Evolutionary conservation across 2,888 invertebrate genomes (phyloP), one percentile per base, ranked within the genome.

Genomic region (Drosophila affinis): DNA sequence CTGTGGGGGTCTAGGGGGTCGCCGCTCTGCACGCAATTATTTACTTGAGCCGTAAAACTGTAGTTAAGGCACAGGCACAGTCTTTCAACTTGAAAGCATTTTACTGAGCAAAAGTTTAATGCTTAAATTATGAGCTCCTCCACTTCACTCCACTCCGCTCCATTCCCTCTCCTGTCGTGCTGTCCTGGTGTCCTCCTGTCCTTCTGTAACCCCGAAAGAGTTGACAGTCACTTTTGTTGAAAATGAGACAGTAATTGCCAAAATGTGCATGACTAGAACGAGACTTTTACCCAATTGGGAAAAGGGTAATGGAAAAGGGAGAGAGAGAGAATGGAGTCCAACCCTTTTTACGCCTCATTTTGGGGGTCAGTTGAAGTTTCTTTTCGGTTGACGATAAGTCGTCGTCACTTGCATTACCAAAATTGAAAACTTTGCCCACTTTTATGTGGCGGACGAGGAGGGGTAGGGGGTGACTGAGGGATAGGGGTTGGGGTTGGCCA

Each of bases 21-120:
- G 10, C 10, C 1, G 34, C 47, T 64, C 60, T 72, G 67, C 72
- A 72, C 81, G 88, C 87, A 85, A 85, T 85, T 85, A 85, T 85
- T 85, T 85, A 89, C 85, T 84, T 84, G 89, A 88, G 89, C 84
- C 89, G 87, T 84, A 89, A 84, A 84, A 84, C 83, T 86, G 89
- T 84, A 84, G 84, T 88, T 89, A 89, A 84, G 89, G 70, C 89
- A 86, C 89, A 29, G 29, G 29, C 29, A 88, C 39, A n/a, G 39
- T 39, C 39, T 32, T 10, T 89, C 89, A 88, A 84, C 88, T 84
- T 88, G 83, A 84, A 89, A 84, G 83, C 88, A 88, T 84, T 72
- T 84, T 79, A 87, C 39, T 39, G 39, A n/a, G 86, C 84, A 85
- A 72, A 85, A 85, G 85, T 85, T 85, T 89, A 89, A 85, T 88